These are phyloP conservation scores for Dromiciops gliroides DNA, from an alignment of 2,113 vertebrate genomes.

Conservation along the genomic window DNA sequence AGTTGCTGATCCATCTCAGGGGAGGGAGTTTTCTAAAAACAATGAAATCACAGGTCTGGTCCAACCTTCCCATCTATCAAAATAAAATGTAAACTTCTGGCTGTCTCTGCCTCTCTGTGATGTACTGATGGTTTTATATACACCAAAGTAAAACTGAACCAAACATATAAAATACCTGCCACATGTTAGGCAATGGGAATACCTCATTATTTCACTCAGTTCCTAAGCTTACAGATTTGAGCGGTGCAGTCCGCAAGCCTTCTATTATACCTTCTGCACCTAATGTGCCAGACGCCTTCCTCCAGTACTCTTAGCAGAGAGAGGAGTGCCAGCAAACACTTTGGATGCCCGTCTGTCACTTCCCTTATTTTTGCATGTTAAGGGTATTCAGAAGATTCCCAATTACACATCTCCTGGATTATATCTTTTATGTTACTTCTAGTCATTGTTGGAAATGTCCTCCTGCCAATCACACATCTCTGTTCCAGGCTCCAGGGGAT, in stretches of 20 bases:
- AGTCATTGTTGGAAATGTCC: background rate
- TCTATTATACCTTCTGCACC: background rate
- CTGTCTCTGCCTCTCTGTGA: background rate
- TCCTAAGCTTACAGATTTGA: background rate
- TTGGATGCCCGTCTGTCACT: background rate
- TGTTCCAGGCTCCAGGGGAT: background rate
- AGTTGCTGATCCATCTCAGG: background rate
- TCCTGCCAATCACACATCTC: background rate
- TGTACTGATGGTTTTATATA: background rate
- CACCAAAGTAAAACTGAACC: background rate
- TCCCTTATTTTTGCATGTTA: background rate
- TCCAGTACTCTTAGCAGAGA: background rate
- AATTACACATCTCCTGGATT: background rate
- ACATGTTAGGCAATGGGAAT: background rate
- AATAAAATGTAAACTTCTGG: background rate
- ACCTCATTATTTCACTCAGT: background rate
- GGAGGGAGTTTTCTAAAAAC: background rate
- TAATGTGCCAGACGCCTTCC: background rate
- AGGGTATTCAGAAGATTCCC: background rate
- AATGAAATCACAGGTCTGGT: background rate
- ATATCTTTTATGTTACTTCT: background rate
- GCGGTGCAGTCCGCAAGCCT: background rate
- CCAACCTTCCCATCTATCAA: background rate
- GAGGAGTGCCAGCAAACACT: background rate
- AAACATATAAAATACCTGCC: background rate